A percentile compares a stretch with the other conserved stretches of the same genome.
phyloP scores from a whole-genome alignment of 1,140 invertebrate genomes.

The Dendrolimus punctatus region DNA sequence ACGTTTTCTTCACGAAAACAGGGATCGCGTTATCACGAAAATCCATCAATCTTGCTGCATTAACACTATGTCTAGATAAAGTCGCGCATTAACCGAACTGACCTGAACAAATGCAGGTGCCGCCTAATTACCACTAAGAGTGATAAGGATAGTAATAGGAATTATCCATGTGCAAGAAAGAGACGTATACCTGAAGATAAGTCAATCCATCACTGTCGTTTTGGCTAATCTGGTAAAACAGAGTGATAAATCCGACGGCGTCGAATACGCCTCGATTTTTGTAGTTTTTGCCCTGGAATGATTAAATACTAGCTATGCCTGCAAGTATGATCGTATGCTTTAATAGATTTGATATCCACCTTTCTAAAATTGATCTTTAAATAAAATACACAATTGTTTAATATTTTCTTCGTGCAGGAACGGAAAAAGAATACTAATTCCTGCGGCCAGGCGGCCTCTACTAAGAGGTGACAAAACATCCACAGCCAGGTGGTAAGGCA shows the following conservation, averaged over 20 bases:
- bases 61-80: conserved; percentile 48
- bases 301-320: conserved; percentile 20
- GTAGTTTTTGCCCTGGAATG: conserved; percentile 39
- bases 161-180: conserved; percentile 10
- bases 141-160: conserved; percentile 22
- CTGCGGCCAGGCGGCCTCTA: too few relatives aligned
- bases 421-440: too few relatives aligned
- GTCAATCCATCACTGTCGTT: conserved; percentile 58
- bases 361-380: too few relatives aligned
- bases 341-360: too few relatives aligned
- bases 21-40: conserved; percentile 14
- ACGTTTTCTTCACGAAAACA: conserved; percentile 1
- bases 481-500: too few relatives aligned
- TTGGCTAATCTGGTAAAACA: conserved; percentile 49
- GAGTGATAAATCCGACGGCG: conserved; percentile 44
- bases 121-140: conserved; percentile 41
- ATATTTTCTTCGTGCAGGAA: too few relatives aligned
- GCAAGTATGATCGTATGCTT: too few relatives aligned
- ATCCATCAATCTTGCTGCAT: conserved; percentile 54
- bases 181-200: conserved; percentile 20
- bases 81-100: conserved; percentile 39
- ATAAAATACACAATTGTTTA: too few relatives aligned
- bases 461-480: too few relatives aligned
- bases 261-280: conserved; percentile 34
- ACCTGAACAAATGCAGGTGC: conserved; percentile 58